Base-by-base conservation (phyloP, 2,797 vertebrate species). In the Lates japonicus region DNA sequence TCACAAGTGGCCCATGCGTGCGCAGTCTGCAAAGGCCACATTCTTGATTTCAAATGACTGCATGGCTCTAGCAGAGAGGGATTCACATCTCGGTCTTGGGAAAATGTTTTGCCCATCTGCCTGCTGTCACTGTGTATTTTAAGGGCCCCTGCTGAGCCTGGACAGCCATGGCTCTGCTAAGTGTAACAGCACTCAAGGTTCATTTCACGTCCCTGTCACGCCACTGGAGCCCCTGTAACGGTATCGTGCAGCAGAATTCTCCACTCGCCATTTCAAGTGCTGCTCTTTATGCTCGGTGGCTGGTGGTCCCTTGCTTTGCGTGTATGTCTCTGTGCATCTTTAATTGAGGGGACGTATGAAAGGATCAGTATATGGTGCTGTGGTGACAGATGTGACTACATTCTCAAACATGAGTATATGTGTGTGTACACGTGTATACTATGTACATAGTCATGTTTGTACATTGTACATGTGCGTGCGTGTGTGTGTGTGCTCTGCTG, bases 141-240 rank as follows among this genome's bases (percentile, higher is more conserved):
- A 80, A 42, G 88, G 80, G 55, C 70, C 67, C 84, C 87, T 6
- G 78, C 85, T 86, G 87, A 86, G 82, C 61, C 48, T 42, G 87
- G 76, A 82, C 83, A 83, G 78, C 83, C 71, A 44, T 42, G 80
- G 70, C 78, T 89, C 79, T 74, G 81, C 83, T 84, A 80, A 89
- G 85, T 91, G 87, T 81, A 46, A 70, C 73, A 65, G 79, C 74
- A 78, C 92, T 89, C 88, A 89, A 86, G 88, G 84, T 93, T 92
- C 84, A 92, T 93, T 94, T 93, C 91, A 88, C 70, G 73, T 91
- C 83, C 71, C 85, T 79, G 87, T 92, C 85, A 90, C 81, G 82
- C 87, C 77, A 80, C 79, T n/a, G 82, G 73, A 82, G 78, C 74
- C 60, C 42, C 39, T 9, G 82, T 74, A 7, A 58, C 62, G 5